Percentiles rank a stretch among this genome's conserved stretches.
Evolutionary conservation across 2,888 invertebrate species (phyloP).

Genomic region (Habroteleia sp.): DNA sequence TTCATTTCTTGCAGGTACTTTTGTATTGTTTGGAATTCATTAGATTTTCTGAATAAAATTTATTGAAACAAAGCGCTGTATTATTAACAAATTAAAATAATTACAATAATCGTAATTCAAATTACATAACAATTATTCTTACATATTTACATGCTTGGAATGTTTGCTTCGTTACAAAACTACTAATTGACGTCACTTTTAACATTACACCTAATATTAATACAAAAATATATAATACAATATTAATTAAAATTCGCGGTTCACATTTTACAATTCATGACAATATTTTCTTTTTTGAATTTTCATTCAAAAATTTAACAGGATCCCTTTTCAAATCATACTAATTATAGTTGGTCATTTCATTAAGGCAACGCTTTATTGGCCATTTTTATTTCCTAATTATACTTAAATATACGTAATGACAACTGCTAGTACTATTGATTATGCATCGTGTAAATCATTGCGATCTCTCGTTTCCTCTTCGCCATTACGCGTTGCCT

Average conservation of each 20-base stretch:
- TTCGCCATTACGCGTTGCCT: constrained; percentile 53
- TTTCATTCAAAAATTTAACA: constrained; percentile 8
- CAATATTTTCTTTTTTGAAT: constrained; percentile 8
- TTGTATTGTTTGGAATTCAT: constrained; percentile 44
- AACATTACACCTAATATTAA: constrained; percentile 33
- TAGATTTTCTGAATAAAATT: constrained; percentile 18
- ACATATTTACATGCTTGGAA: constrained; percentile 52
- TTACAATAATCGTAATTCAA: constrained; percentile 14
- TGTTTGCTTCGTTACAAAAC: constrained; percentile 37
- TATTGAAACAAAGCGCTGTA: constrained; percentile 20
- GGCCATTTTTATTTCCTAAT: constrained; percentile 28
- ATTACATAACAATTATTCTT: constrained; percentile 41
- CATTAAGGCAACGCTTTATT: neutral
- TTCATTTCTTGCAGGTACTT: constrained; percentile 47
- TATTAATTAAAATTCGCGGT: constrained; percentile 22
- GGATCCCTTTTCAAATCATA: constrained; percentile 10
- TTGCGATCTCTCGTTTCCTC: constrained; percentile 60
- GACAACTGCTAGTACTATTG: constrained; percentile 24
- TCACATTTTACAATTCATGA: constrained; percentile 8
- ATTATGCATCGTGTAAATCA: constrained; percentile 18
- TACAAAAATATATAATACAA: constrained; percentile 55
- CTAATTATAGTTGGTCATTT: constrained; percentile 14
- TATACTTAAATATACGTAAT: constrained; percentile 44
- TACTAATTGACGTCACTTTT: constrained; percentile 24
- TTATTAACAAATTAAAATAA: constrained; percentile 39